A percentile compares a stretch with the other conserved stretches of the same genome.
Conservation (phyloP, 1,140 invertebrate species). For the Cardiocondyla obscurior region DNA sequence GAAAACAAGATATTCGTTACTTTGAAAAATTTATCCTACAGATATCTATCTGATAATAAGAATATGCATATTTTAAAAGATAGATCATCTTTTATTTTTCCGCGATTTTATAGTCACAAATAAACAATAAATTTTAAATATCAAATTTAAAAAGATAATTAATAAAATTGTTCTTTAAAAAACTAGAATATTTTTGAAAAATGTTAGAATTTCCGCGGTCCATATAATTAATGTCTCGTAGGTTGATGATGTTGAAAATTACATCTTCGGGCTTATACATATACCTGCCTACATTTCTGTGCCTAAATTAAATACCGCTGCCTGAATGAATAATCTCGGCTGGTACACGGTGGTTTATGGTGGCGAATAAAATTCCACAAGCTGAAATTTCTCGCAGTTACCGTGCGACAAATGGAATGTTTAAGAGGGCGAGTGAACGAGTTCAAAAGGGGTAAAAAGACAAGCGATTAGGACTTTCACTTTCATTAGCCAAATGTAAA, state of each 20-base stretch:
- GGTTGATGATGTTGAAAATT: neutral
- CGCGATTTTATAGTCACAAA: neutral
- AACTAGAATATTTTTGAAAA: too few species aligned
- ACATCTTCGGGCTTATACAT: neutral
- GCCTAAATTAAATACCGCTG: slow-evolving; percentile 23
- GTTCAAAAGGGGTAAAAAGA: neutral
- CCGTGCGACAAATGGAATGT: slow-evolving; percentile 9
- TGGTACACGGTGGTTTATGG: neutral
- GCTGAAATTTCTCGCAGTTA: neutral
- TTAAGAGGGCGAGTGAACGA: slow-evolving; percentile 17
- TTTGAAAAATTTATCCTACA: slow-evolving; percentile 63
- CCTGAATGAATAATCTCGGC: slow-evolving; percentile 14
- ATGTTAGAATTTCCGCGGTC: too few species aligned
- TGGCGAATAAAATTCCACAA: slow-evolving; percentile 26
- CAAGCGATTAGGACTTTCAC: neutral
- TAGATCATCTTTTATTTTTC: slow-evolving; percentile 51
- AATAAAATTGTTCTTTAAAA: neutral
- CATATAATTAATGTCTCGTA: neutral
- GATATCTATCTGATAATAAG: neutral
- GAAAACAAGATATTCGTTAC: slow-evolving; percentile 75
- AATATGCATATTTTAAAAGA: slow-evolving; percentile 21
- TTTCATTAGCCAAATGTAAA: neutral
- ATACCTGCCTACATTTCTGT: neutral
- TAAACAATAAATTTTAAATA: neutral
- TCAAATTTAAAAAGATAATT: neutral